phyloP scores from a whole-genome alignment of 2,113 vertebrate species.

The Acrocephalus kingi region DNA sequence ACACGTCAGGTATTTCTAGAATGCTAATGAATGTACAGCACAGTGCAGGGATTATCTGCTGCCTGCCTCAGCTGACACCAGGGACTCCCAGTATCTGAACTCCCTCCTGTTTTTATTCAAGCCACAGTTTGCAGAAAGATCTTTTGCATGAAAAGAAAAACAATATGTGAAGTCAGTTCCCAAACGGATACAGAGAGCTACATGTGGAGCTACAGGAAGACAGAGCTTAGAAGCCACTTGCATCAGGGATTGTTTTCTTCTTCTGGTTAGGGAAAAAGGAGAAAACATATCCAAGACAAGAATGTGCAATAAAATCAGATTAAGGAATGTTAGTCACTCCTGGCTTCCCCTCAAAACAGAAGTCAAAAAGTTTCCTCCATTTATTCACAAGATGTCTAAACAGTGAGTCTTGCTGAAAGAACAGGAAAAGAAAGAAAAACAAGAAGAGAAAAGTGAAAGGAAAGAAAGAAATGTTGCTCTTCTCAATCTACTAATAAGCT shows the following conservation, averaged over 20 bases:
- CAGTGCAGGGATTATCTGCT: slow-evolving; percentile 23
- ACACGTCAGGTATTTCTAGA: slow-evolving; percentile 47
- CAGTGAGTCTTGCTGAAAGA: not conserved
- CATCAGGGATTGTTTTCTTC: slow-evolving; percentile 31
- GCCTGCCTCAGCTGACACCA: slow-evolving; percentile 20
- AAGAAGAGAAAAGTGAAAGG: not conserved
- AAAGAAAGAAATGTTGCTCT: not conserved
- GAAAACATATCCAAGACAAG: slow-evolving; percentile 42
- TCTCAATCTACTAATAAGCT: not conserved
- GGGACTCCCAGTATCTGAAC: slow-evolving; percentile 10
- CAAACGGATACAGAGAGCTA: not conserved
- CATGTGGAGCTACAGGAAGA: slow-evolving; percentile 27
- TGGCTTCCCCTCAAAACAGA: slow-evolving; percentile 64
- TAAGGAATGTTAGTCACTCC: slow-evolving; percentile 59
- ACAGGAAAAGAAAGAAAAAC: not conserved
- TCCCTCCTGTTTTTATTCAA: slow-evolving; percentile 39
- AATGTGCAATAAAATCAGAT: slow-evolving; percentile 62
- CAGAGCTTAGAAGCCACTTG: slow-evolving; percentile 16
- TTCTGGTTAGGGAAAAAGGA: not conserved
- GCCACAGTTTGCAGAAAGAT: slow-evolving; percentile 23
- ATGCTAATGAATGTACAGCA: slow-evolving; percentile 40
- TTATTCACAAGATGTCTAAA: slow-evolving; percentile 55
- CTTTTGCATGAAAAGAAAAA: slow-evolving; percentile 21
- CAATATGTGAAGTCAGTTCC: slow-evolving; percentile 6
- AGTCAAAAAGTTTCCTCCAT: slow-evolving; percentile 52